These are phyloP conservation scores for Sula dactylatra DNA, from an alignment of 2,113 vertebrate species.

Conservation along the genomic window DNA sequence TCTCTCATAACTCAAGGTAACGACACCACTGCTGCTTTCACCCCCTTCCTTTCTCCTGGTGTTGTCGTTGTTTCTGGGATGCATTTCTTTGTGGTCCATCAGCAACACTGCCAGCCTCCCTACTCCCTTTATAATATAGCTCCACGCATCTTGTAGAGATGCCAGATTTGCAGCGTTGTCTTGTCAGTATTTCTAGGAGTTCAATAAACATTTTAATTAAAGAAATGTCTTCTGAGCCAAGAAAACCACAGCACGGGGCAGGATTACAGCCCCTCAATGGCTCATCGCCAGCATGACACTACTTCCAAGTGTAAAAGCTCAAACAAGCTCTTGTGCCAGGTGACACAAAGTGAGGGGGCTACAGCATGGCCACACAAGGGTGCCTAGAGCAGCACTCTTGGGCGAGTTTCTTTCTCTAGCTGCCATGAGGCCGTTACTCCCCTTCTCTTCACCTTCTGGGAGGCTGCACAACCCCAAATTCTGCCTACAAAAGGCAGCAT, in stretches of 20 bases:
- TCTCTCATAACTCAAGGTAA: conserved; percentile 68
- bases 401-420: not conserved
- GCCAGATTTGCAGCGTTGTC: conserved; percentile 32
- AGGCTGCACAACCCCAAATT: not conserved
- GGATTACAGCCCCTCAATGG: conserved; percentile 2
- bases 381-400: not conserved
- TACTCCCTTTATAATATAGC: not conserved
- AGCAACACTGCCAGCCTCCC: not conserved
- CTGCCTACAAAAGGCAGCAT: not conserved
- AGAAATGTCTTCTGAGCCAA: conserved; percentile 2
- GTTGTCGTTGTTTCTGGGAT: conserved; percentile 1
- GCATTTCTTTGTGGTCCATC: conserved; percentile 50
- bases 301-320: not conserved
- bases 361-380: rapidly evolving
- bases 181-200: conserved; percentile 45
- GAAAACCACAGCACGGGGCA: not conserved
- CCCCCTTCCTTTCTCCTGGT: not conserved
- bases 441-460: not conserved
- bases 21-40: not conserved
- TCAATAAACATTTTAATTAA: conserved; percentile 64
- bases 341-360: not conserved
- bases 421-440: not conserved
- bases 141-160: conserved; percentile 31
- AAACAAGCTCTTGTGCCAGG: not conserved
- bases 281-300: not conserved